Base-by-base conservation (phyloP, 92 coral and sea anemone genomes). In the Heteractis magnifica region DNA sequence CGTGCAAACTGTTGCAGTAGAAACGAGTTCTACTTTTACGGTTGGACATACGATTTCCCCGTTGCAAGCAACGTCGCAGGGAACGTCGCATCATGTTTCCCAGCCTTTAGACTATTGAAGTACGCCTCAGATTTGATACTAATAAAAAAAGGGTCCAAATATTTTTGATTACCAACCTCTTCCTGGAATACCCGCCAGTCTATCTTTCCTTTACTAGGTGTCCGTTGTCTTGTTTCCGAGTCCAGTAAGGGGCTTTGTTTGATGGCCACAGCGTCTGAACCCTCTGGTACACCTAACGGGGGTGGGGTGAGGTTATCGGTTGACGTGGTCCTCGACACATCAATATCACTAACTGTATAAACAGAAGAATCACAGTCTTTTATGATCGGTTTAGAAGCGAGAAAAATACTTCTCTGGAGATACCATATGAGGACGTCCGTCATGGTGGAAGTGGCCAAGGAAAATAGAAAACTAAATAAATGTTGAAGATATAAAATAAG, bases 151-250 rank as follows among this genome's bases (percentile, higher is more conserved):
- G 44, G 44, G 58, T 0, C 58, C 4, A 0, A 8, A 23, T 71
- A 0, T n/a, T 15, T 10, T 8, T 56, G 52, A 12, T 10, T 7
- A 82, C 93, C 15, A 75, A 95, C 98, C 93, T 92, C 98, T 90
- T 97, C 98, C 76, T 97, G 97, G 77, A 97, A 97, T 21, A 83
- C 89, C 75, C 90, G 84, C 99, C 99, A 97, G 53, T 97, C 99
- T 72, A 97, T 90, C 85, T 84, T 90, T 85, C 93, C 89, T 20
- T 89, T 92, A 48, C 73, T 80, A 20, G 81, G 48, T 4, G 76
- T 14, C 18, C 72, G 58, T 49, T 86, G 83, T 58, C 84, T 84
- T 75, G 82, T 19, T 26, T 60, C 89, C 51, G 51, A 71, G 74
- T 84, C 82, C 48, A 86, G 58, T 34, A 73, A 68, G 6, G 89